phyloP scores from a whole-genome alignment of 2,113 vertebrate genomes.

The Psophia crepitans region DNA sequence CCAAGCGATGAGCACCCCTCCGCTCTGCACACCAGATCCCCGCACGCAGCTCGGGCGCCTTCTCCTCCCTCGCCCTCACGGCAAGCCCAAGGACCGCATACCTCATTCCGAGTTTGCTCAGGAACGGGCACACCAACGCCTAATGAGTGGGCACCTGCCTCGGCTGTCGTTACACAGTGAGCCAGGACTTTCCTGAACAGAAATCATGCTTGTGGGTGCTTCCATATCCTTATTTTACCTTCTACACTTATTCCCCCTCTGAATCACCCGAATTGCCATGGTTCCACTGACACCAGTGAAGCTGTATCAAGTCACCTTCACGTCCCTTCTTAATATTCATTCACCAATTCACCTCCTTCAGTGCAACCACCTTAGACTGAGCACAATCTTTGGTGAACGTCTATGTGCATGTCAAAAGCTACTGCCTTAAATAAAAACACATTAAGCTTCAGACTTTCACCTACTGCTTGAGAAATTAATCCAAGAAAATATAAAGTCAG shows the following conservation, averaged over 20 bases:
- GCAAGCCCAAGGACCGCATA: not conserved
- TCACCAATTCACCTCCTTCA: not conserved
- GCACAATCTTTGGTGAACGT: not conserved
- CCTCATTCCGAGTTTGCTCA: rapidly evolving
- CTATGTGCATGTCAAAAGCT: not conserved
- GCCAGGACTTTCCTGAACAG: not conserved
- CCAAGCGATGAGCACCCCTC: not conserved
- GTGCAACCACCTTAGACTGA: not conserved
- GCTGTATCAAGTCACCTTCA: not conserved
- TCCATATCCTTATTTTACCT: rapidly evolving
- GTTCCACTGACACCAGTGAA: rapidly evolving
- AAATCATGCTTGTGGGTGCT: not conserved
- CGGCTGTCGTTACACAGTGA: rapidly evolving
- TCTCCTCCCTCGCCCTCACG: not conserved
- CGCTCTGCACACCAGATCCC: not conserved
- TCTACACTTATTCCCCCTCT: not conserved
- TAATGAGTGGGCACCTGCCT: rapidly evolving
- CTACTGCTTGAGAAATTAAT: not conserved
- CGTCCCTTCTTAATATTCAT: not conserved
- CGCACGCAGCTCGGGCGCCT: rapidly evolving
- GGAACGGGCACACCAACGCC: not conserved
- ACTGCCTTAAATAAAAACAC: not conserved
- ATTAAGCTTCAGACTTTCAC: no score
- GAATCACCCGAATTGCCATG: not conserved
- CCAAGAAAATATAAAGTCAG: not conserved